Evolutionary conservation across 2,888 invertebrate genomes (phyloP), one percentile per base, ranked within the genome.

Genomic region (Apotomis turbidana): DNA sequence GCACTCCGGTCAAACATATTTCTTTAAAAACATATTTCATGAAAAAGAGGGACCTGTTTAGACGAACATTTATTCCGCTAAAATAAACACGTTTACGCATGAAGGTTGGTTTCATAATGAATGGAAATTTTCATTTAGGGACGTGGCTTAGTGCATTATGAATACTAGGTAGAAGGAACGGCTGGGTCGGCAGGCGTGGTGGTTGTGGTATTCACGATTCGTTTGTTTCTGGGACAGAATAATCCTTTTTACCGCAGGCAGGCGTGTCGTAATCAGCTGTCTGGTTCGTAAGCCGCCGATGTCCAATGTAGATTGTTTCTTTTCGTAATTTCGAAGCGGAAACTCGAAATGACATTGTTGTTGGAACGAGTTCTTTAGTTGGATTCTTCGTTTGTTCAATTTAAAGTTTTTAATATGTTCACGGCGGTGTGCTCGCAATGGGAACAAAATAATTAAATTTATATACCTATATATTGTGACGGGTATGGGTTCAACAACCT

Each of bases 281-380:
- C 58, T 70, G 44, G 58, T 41, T 59, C 64, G 61, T 69, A 69
- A 61, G 69, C 55, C 55, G 8, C 52, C 63, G 58, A 63, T 64
- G 70, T 64, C 52, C 52, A 49, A 64, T 59, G 63, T 70, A 58
- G n/a, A 70, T 62, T 70, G 52, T 70, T 52, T 41, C 49, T 49
- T 41, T 64, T 13, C 38, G 58, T 59, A 44, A 54, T 59, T 64
- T 52, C 10, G 27, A 58, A 58, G 44, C 52, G 44, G 44, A 63
- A 9, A 49, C 6, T 52, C 36, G 44, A 52, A 61, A 44, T 59
- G 44, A 9, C 27, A 52, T 52, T 70, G 64, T 46, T 38, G 38
- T 54, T 71, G 41, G 12, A 60, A 54, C 59, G 61, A 61, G 61
- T 55, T 55, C 52, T 41, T 68, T 52, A 41, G 36, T 15, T 54